Conservation (phyloP, 2,797 vertebrate genomes). For the Ispidina lecontei region DNA sequence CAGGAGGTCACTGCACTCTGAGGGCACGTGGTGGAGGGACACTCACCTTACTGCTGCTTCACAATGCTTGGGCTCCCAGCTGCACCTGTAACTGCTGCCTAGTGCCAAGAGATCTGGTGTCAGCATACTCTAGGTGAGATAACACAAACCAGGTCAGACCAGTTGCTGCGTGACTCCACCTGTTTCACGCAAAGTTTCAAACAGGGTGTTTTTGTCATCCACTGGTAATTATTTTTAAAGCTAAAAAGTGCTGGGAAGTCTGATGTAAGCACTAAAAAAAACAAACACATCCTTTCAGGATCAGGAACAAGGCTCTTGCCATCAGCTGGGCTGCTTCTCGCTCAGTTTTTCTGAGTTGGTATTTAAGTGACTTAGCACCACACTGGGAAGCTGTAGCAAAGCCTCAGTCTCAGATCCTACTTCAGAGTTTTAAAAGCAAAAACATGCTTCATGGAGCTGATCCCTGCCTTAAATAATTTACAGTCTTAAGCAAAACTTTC, state of each 20-base stretch:
- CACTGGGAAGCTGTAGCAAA: neutral
- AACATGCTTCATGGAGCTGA: neutral
- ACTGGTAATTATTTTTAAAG: neutral
- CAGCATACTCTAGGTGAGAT: neutral
- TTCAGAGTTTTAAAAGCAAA: neutral
- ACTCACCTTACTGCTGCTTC: neutral
- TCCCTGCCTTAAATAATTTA: neutral
- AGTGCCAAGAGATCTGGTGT: neutral
- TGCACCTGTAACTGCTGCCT: neutral
- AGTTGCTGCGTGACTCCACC: slow-evolving; percentile 2
- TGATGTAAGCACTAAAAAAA: neutral
- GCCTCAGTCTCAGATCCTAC: no score
- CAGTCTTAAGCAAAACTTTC: neutral
- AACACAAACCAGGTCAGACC: slow-evolving; percentile 38
- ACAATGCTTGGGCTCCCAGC: neutral
- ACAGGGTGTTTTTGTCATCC: neutral
- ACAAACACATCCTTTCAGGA: neutral
- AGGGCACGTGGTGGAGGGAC: fast-evolving
- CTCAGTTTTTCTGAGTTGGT: fast-evolving
- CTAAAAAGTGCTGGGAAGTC: neutral
- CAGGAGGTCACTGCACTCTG: neutral
- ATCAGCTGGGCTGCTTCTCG: fast-evolving
- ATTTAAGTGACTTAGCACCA: neutral
- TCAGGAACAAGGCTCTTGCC: neutral
- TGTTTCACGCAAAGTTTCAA: slow-evolving; percentile 9